Evolutionary conservation across 2,888 invertebrate species (phyloP), one percentile per base, ranked within the genome.

Genomic region (Atethmia centrago): DNA sequence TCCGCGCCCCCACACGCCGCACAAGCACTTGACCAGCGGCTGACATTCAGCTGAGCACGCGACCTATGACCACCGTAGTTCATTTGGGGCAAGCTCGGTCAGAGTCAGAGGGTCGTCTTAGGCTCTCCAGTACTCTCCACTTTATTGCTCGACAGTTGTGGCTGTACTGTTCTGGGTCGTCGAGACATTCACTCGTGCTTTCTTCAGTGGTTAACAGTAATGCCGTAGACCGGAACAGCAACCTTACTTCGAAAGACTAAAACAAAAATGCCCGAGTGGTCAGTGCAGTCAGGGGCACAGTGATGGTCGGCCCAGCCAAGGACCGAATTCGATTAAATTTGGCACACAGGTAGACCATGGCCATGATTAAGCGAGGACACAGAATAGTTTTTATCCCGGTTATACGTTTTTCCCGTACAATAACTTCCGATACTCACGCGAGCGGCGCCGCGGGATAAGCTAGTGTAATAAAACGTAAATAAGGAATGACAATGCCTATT

Each of bases 41-140:
- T 36, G 36, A 10, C 63, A 63, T 10, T 25, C 10, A n/a, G 56
- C 16, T n/a, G 49, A n/a, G 58, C 53, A n/a, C 74, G 36, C 63
- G 47, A 75, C 75, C 64, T 74, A 25, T 55, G 55, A 75, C 47
- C 73, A 40, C 40, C 16, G 12, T 9, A 68, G 16, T 40, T 40
- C 25, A 58, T 36, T 31, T 14, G 21, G 31, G 58, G 58, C 21
- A 31, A 31, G 19, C 5, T 31, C 58, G 21, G 21, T 31, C 56
- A 58, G 56, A n/a, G n/a, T 19, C 59, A 14, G n/a, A 19, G 51
- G n/a, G n/a, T 19, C 28, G 1, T 49, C 19, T 25, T 36, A 53
- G 36, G n/a, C n/a, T 63, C 31, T 21, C 45, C 25, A 28, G 21
- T 45, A 14, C 12, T 45, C 45, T 62, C 19, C 21, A 45, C 28